These are phyloP conservation scores for Lepidurus apus DNA, from an alignment of 1,140 invertebrate species.

Conservation along the genomic window DNA sequence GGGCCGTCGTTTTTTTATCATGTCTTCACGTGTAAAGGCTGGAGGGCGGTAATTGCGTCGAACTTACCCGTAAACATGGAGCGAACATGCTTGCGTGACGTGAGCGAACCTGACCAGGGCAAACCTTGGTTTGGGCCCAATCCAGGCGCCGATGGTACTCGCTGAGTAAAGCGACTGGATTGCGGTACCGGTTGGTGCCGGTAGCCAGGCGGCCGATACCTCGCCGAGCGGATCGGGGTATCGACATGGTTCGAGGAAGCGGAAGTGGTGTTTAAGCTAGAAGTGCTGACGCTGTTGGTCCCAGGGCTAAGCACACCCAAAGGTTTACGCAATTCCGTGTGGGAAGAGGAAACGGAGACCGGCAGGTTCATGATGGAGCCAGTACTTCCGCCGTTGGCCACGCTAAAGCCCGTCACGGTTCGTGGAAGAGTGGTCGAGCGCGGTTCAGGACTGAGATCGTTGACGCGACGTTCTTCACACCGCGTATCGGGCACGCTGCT, in stretches of 20 bases:
- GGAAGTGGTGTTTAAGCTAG: conserved; percentile 35
- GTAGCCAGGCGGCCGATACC: conserved; percentile 77
- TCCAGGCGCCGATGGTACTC: conserved; percentile 37
- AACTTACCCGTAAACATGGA: conserved; percentile 33
- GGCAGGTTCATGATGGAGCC: conserved; percentile 38
- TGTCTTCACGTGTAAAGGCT: neutral
- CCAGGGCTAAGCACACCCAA: conserved; percentile 52
- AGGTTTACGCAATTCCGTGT: conserved; percentile 59
- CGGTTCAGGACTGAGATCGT: conserved; percentile 52
- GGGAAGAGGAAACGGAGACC: conserved; percentile 44
- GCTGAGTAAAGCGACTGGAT: conserved; percentile 34
- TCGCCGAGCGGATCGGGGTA: conserved; percentile 64
- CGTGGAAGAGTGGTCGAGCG: conserved; percentile 58
- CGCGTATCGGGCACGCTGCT: conserved; percentile 64
- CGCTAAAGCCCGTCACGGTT: conserved; percentile 42
- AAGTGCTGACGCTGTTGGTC: conserved; percentile 35
- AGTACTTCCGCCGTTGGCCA: conserved; percentile 34
- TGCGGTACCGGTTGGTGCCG: conserved; percentile 43
- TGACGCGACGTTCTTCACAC: conserved; percentile 54
- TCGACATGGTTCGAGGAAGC: conserved; percentile 45
- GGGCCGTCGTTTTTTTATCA: neutral
- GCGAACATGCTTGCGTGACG: conserved; percentile 29
- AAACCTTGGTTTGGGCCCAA: conserved; percentile 26
- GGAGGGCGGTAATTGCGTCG: neutral
- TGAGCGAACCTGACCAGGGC: conserved; percentile 29